Base-by-base conservation (phyloP, 2,113 vertebrate genomes). In the Chaetops frenatus region DNA sequence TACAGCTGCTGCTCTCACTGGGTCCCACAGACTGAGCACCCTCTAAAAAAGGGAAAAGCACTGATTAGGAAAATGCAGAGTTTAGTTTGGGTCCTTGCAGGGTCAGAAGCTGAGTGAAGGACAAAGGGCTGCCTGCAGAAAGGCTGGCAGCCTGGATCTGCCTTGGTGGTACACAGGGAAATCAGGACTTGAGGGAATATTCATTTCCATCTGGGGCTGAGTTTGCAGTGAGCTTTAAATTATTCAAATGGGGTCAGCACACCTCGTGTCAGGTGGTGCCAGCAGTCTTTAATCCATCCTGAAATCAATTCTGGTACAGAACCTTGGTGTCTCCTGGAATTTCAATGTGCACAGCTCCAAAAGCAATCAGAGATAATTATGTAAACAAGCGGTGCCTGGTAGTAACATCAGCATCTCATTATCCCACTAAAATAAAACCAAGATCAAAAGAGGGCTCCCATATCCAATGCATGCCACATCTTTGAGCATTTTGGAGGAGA, bases 291-390 rank as follows among this genome's bases (percentile, higher is more conserved):
- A 89, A 95, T 58, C 53, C 79, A 86, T 62, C 82, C 27, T 84
- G 79, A 77, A 86, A 93, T 86, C 90, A 54, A 62, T 71, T 17
- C 6, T 35, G 13, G 48, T 25, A 20, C 88, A 83, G 74, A 82
- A 40, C 10, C 62, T 50, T 3, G 0, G 47, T 48, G 54, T 92
- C 88, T 88, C 88, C 77, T 88, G 88, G 71, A 94, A 95, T 96
- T 85, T 88, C 80, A 94, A 94, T 81, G 62, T 76, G 82, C 48
- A 12, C 72, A 50, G 35, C 24, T 92, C 94, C 62, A 69, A 95
- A 94, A 84, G 95, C 79, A 95, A 91, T 94, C 94, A 95, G 58
- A 92, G 67, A 45, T 95, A 94, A 96, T 96, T 92, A 92, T 80
- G 84, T 92, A 91, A 94, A 96, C 86, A 96, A 96, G 82, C 47